Evolutionary conservation across 2,888 invertebrate species (phyloP).

Genomic region (Clepsis dumicolana): DNA sequence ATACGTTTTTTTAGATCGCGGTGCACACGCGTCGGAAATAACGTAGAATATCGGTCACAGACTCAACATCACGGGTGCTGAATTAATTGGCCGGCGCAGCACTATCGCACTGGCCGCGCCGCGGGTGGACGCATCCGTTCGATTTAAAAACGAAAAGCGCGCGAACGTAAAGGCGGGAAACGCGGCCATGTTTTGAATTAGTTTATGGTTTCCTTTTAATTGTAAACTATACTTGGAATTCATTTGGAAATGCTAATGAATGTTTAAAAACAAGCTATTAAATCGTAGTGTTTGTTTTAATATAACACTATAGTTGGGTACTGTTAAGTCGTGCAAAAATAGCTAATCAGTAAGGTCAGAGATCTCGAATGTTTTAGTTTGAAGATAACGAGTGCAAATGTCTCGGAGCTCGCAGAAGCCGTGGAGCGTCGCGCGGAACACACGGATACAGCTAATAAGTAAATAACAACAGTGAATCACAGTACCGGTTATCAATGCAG

Average conservation of each 20-base stretch:
- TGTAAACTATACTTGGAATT: conserved; percentile 3
- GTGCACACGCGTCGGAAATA: conserved; percentile 74
- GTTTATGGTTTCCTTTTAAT: conserved; percentile 37
- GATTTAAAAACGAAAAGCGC: conserved; percentile 67
- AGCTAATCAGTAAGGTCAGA: conserved; percentile 61
- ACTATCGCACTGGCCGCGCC: conserved; percentile 76
- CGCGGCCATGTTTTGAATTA: conserved; percentile 44
- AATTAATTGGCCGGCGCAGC: conserved; percentile 76
- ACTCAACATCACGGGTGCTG: conserved; percentile 74
- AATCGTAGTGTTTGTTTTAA: conserved; percentile 12
- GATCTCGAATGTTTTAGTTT: conserved; percentile 60
- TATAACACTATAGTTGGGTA: conserved; percentile 20
- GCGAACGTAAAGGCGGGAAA: conserved; percentile 58
- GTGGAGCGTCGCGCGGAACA: conserved; percentile 49
- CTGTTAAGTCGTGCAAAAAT: conserved; percentile 48
- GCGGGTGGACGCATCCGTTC: conserved; percentile 78
- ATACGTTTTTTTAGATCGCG: conserved; percentile 24
- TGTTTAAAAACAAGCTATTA: not conserved
- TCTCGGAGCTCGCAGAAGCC: conserved; percentile 59
- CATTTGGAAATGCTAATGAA: not conserved
- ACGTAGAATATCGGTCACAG: conserved; percentile 84
- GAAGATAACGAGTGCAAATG: conserved; percentile 83
- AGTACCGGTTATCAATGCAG: conserved; percentile 79
- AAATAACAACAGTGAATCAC: conserved; percentile 67
- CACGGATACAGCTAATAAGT: conserved; percentile 43